Evolutionary conservation across 2,888 invertebrate genomes (phyloP).

Genomic region (Trisateles emortualis): DNA sequence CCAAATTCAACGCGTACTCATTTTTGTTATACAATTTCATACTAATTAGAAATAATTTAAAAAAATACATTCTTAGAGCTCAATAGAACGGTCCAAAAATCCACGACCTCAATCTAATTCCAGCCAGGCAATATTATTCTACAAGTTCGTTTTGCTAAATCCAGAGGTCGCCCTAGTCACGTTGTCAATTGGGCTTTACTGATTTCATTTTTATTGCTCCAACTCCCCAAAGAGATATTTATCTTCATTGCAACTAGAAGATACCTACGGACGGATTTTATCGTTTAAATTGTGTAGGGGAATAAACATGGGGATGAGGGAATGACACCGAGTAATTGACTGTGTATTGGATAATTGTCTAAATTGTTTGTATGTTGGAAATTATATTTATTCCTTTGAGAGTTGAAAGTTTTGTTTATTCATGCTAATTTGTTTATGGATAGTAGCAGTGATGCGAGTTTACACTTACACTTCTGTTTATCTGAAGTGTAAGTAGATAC

Average conservation of each 20-base stretch:
- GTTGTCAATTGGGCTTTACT: constrained; percentile 81
- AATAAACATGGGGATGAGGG: constrained; percentile 71
- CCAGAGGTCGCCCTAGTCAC: constrained; percentile 62
- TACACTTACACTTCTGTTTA: no score
- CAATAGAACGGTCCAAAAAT: no score
- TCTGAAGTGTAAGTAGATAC: no score
- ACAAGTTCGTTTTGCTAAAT: constrained; percentile 11
- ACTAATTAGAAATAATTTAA: no score
- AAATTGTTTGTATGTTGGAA: constrained; percentile 47
- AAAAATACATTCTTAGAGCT: no score
- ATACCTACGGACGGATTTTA: constrained; percentile 78
- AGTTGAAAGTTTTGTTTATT: constrained; percentile 46
- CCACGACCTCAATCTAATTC: no score
- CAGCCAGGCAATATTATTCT: not conserved
- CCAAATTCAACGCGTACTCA: no score
- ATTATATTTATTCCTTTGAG: constrained; percentile 72
- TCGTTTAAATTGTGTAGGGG: constrained; percentile 75
- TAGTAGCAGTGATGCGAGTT: no score
- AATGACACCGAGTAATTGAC: constrained; percentile 74
- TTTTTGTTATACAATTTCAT: no score
- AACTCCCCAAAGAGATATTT: constrained; percentile 80
- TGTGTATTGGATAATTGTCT: constrained; percentile 80
- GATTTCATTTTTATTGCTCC: constrained; percentile 82
- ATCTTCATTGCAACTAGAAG: constrained; percentile 80
- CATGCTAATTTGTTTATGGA: constrained; percentile 15